A percentile compares a stretch with the other conserved stretches of the same genome.
phyloP scores from a whole-genome alignment of 2,888 invertebrate genomes.

The Brachypalpus laphriformis region DNA sequence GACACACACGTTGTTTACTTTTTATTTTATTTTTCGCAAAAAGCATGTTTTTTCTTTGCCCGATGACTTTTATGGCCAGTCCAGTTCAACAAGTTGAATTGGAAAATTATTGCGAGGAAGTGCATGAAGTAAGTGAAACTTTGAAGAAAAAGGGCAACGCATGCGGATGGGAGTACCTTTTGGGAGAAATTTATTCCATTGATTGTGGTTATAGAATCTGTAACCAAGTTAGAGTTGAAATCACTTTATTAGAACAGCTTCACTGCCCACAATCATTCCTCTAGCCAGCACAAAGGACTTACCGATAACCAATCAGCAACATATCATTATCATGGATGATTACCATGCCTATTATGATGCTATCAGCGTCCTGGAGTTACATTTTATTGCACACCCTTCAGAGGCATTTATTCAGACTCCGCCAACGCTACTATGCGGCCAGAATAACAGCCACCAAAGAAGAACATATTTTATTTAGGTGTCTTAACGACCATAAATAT shows the following conservation, averaged over 20 bases:
- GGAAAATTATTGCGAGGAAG: slow-evolving; percentile 17
- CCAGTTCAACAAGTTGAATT: slow-evolving; percentile 42
- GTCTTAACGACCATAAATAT: slow-evolving; percentile 50
- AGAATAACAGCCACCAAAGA: slow-evolving; percentile 34
- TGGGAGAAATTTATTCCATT: not conserved
- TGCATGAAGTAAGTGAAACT: slow-evolving; percentile 30
- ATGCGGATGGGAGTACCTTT: not conserved
- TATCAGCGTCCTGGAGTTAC: slow-evolving; percentile 1
- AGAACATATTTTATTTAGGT: slow-evolving; percentile 36
- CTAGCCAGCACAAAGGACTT: not conserved
- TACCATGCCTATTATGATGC: slow-evolving; percentile 8
- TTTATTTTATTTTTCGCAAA: not conserved
- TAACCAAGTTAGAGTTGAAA: not conserved
- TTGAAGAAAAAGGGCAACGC: slow-evolving; percentile 11
- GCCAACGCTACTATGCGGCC: not conserved
- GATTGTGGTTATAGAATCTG: not conserved
- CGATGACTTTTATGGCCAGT: slow-evolving; percentile 38
- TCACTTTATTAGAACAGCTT: too few relatives aligned
- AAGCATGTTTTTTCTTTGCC: slow-evolving; percentile 21
- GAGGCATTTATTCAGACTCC: not conserved
- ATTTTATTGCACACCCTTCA: slow-evolving; percentile 19
- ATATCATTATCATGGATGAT: slow-evolving; percentile 35
- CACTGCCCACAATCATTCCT: too few relatives aligned
- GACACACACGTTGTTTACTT: slow-evolving; percentile 38
- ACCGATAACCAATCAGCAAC: slow-evolving; percentile 26